phyloP scores from a whole-genome alignment of 1,140 invertebrate genomes.

The Dendrolimus punctatus region DNA sequence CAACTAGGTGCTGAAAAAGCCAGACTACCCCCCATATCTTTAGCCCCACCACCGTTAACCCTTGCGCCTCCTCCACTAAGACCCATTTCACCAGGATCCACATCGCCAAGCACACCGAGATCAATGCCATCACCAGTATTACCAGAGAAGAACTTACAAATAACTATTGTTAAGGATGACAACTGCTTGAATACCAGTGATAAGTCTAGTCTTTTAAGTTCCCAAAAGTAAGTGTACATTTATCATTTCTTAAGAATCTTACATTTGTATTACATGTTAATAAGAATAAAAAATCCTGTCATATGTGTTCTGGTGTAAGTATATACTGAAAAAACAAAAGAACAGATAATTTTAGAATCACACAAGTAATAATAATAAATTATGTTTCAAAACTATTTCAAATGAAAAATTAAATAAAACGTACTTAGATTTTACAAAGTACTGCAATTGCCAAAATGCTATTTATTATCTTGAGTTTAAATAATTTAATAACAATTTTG shows the following conservation, averaged over 20 bases:
- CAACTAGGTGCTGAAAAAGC: constrained; percentile 60
- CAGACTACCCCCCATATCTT: constrained; percentile 47
- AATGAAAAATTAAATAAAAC: too few relatives aligned
- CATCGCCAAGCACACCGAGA: constrained; percentile 43
- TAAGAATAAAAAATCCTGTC: too few relatives aligned
- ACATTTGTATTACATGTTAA: too few relatives aligned
- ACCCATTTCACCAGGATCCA: constrained; percentile 32
- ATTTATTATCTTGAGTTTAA: too few relatives aligned
- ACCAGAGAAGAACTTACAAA: constrained; percentile 64
- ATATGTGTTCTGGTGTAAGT: too few relatives aligned
- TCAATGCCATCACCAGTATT: constrained; percentile 52
- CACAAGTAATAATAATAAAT: too few relatives aligned
- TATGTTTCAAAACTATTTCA: too few relatives aligned
- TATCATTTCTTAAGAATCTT: background rate
- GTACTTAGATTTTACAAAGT: too few relatives aligned
- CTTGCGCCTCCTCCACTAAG: constrained; percentile 44
- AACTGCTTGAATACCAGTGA: constrained; percentile 60
- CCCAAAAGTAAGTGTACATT: constrained; percentile 53
- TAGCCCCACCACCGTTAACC: constrained; percentile 48
- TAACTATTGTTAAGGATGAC: constrained; percentile 57
- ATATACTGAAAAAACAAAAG: too few relatives aligned
- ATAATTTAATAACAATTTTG: too few relatives aligned
- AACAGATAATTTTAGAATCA: too few relatives aligned
- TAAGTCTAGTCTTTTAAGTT: constrained; percentile 63
- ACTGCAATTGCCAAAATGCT: too few relatives aligned